These are phyloP conservation scores for Netelia inedita DNA, from an alignment of 2,888 invertebrate genomes.

Conservation along the genomic window DNA sequence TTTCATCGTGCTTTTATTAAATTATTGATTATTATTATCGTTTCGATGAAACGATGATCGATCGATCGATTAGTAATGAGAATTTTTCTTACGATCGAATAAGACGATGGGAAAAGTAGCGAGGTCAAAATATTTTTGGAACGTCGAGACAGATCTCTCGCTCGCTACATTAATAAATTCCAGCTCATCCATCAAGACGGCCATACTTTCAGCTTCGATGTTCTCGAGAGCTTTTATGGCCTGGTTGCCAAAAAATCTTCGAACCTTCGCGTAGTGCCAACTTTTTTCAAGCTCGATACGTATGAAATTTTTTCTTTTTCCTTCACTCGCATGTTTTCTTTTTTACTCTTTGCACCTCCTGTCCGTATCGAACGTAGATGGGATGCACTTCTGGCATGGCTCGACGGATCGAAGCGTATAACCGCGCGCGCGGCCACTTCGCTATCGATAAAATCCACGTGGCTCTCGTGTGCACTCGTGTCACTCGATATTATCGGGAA, in stretches of 20 bases:
- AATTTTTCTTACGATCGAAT: too few relatives aligned
- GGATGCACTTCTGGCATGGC: conserved; percentile 41
- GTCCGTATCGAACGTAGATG: conserved; percentile 15
- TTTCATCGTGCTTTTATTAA: too few relatives aligned
- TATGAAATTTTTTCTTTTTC: conserved; percentile 17
- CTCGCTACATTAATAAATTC: background rate
- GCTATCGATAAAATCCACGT: conserved; percentile 39
- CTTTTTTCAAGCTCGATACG: conserved; percentile 45
- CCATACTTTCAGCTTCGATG: conserved; percentile 21
- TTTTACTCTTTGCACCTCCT: conserved; percentile 31
- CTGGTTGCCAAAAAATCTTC: conserved; percentile 42
- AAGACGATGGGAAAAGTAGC: too few relatives aligned
- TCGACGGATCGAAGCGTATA: conserved; percentile 41
- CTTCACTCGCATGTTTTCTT: conserved; percentile 31
- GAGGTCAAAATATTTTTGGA: too few relatives aligned
- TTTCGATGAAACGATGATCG: too few relatives aligned
- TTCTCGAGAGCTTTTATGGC: conserved; percentile 46
- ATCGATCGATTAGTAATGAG: too few relatives aligned
- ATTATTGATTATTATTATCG: too few relatives aligned
- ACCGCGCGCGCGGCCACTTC: conserved; percentile 29
- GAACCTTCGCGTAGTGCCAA: conserved; percentile 55
- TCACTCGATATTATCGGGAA: conserved; percentile 42
- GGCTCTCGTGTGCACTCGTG: conserved; percentile 31
- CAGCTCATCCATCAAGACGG: conserved; percentile 23
- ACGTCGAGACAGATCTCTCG: too few relatives aligned